A percentile compares a stretch with the other conserved stretches of the same genome.
Conservation (phyloP, 2,888 invertebrate genomes). For the Dryomyza anilis region DNA sequence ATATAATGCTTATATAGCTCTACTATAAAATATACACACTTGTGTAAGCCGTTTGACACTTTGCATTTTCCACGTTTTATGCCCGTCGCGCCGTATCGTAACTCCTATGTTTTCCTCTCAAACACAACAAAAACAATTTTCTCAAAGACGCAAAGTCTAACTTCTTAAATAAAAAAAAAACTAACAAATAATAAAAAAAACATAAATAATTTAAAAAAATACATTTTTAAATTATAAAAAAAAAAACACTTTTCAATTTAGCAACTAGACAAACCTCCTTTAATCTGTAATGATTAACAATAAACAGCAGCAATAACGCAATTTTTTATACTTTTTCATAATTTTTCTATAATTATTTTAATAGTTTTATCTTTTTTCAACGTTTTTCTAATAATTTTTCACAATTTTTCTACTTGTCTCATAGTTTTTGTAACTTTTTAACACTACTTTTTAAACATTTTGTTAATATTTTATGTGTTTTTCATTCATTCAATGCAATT, state of each 20-base stretch:
- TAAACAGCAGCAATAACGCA: too few species aligned
- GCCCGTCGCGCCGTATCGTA: too few species aligned
- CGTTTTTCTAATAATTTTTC: background rate
- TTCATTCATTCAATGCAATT: too few species aligned
- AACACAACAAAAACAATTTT: background rate
- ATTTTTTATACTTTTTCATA: background rate
- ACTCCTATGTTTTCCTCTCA: background rate
- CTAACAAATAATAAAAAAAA: too few species aligned
- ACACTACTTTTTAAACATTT: background rate
- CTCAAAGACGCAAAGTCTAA: background rate
- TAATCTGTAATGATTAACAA: too few species aligned
- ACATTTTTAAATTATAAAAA: too few species aligned
- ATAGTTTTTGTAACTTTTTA: background rate
- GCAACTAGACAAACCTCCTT: too few species aligned
- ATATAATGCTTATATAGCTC: conserved; percentile 6
- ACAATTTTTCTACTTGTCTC: background rate
- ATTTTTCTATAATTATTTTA: background rate
- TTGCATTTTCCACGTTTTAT: background rate
- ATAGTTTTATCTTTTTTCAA: background rate
- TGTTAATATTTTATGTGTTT: background rate
- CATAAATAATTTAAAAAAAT: too few species aligned
- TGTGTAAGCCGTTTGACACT: conserved; percentile 7
- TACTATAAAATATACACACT: too few species aligned
- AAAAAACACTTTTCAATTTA: too few species aligned
- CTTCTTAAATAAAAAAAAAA: background rate